phyloP scores from a whole-genome alignment of 2,113 vertebrate species.

The Callipepla californica region DNA sequence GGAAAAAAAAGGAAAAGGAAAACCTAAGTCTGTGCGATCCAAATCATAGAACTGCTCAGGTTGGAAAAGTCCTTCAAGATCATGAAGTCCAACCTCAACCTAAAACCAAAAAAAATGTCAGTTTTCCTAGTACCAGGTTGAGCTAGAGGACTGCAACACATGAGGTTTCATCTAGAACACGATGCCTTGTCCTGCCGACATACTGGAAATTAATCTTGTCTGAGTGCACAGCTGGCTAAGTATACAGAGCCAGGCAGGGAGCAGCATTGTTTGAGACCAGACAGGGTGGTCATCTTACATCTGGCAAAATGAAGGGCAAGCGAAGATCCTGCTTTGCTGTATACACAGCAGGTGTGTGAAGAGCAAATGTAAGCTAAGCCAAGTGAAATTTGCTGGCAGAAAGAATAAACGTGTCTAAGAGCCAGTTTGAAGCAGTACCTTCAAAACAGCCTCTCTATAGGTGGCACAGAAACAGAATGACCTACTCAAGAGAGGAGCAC shows the following conservation, averaged over 20 bases:
- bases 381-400: neutral
- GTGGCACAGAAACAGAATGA: neutral
- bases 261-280: neutral
- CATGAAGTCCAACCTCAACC: too few species aligned
- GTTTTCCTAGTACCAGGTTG: neutral
- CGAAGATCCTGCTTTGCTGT: neutral
- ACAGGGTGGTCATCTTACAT: neutral
- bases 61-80: too few species aligned
- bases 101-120: neutral
- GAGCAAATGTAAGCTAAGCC: neutral
- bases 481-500: neutral
- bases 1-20: too few species aligned
- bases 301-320: neutral
- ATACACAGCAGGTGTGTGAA: neutral
- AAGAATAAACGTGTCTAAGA: neutral
- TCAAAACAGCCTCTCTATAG: neutral
- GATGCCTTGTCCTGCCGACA: neutral
- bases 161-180: neutral
- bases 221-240: neutral
- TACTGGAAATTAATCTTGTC: neutral
- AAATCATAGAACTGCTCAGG: neutral
- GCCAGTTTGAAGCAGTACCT: neutral
- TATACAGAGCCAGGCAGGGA: neutral
- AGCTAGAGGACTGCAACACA: neutral
- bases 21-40: neutral